These are phyloP conservation scores for Tinea semifulvella DNA, from an alignment of 2,888 invertebrate species.

Conservation along the genomic window DNA sequence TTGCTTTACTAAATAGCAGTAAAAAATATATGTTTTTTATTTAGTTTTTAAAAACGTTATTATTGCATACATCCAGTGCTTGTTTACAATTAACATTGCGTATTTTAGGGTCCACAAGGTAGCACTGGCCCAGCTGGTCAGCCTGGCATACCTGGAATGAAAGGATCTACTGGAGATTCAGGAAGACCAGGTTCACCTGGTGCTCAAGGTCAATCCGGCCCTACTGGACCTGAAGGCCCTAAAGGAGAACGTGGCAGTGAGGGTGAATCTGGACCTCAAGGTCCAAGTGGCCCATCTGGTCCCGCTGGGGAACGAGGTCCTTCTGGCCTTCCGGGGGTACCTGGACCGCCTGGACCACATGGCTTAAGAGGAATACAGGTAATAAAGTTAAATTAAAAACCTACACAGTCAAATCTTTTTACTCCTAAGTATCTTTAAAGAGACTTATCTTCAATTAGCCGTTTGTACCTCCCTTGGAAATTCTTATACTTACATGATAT, in stretches of 20 bases:
- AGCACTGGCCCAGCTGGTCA: constrained; percentile 72
- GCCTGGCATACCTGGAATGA: constrained; percentile 73
- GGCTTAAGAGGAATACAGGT: constrained; percentile 73
- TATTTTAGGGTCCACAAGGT: constrained; percentile 76
- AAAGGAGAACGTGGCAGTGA: constrained; percentile 80
- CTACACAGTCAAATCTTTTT: neutral
- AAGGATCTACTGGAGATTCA: constrained; percentile 75
- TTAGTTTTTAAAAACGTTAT: no score
- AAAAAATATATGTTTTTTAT: no score
- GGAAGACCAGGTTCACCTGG: constrained; percentile 76
- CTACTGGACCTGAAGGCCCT: constrained; percentile 74
- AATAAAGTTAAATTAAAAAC: no score
- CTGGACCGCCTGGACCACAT: constrained; percentile 70
- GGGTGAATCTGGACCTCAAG: constrained; percentile 74
- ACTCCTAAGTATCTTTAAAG: no score
- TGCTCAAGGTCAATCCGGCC: constrained; percentile 74
- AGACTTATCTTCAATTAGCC: no score
- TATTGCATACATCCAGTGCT: no score
- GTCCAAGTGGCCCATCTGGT: constrained; percentile 76
- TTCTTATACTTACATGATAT: neutral
- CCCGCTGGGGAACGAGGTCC: constrained; percentile 73
- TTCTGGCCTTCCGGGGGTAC: constrained; percentile 69
- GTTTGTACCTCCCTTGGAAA: no score
- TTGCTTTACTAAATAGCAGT: no score
- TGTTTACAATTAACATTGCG: constrained; percentile 10